These are phyloP conservation scores for Menidia menidia DNA, from an alignment of 2,797 vertebrate species.

Conservation along the genomic window DNA sequence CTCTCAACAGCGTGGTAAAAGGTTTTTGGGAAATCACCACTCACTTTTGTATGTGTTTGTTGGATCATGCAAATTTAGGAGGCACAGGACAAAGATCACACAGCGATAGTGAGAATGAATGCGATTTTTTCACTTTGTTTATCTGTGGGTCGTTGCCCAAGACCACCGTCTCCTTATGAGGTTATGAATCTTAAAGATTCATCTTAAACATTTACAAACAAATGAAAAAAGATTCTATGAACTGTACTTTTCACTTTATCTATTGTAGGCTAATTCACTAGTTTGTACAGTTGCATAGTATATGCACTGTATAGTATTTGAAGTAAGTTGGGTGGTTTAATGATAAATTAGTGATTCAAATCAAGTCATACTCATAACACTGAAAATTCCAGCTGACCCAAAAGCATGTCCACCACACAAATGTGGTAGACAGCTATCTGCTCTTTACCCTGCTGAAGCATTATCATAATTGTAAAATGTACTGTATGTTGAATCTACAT, in stretches of 20 bases:
- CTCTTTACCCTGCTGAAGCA: conserved; percentile 32
- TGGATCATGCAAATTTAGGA: conserved; percentile 11
- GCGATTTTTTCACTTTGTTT: background rate
- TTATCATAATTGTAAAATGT: conserved; percentile 36
- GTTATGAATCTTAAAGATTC: background rate
- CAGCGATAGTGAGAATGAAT: background rate
- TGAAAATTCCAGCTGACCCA: background rate
- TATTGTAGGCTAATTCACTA: background rate
- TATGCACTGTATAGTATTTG: no score
- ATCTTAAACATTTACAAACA: background rate
- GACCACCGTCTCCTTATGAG: background rate
- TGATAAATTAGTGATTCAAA: background rate
- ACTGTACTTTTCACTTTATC: background rate
- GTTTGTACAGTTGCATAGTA: no score
- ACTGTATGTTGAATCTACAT: conserved; percentile 45
- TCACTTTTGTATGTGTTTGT: conserved; percentile 29
- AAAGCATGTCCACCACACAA: background rate
- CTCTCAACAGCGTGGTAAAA: conserved; percentile 67
- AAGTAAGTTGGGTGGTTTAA: background rate
- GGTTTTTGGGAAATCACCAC: conserved; percentile 28
- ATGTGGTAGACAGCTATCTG: conserved; percentile 8
- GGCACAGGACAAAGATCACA: conserved; percentile 20
- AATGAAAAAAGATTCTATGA: background rate
- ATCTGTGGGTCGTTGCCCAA: background rate
- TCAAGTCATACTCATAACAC: background rate